phyloP scores from a whole-genome alignment of 2,113 vertebrate species.

The Esox niger region DNA sequence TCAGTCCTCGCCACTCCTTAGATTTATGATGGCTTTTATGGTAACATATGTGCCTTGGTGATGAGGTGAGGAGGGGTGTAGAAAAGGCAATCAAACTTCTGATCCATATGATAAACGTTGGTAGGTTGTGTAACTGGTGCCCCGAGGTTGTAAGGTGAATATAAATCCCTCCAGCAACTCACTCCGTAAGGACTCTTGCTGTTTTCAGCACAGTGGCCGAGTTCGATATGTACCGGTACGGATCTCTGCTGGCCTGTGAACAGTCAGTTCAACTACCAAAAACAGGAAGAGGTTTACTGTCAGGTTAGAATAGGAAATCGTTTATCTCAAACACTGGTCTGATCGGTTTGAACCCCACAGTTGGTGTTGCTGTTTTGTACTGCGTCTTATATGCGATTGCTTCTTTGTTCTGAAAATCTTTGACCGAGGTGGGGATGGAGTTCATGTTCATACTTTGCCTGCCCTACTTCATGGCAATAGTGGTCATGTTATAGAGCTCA shows the following conservation, averaged over 20 bases:
- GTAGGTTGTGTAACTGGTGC: conserved; percentile 40
- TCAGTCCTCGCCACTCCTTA: not conserved
- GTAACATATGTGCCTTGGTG: not conserved
- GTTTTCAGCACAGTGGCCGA: not conserved
- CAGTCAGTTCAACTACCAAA: not conserved
- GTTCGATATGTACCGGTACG: conserved; percentile 10
- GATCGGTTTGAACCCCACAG: too few species aligned
- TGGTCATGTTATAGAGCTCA: too few species aligned
- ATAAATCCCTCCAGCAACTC: not conserved
- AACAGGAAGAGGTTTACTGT: not conserved
- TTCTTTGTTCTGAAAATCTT: too few species aligned
- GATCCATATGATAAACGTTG: conserved; percentile 17
- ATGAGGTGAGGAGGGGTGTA: not conserved
- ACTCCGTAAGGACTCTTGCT: not conserved
- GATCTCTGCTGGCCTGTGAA: not conserved
- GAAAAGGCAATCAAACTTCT: conserved; percentile 3
- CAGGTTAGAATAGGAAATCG: not conserved
- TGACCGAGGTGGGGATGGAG: too few species aligned
- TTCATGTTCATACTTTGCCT: too few species aligned
- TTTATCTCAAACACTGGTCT: too few species aligned
- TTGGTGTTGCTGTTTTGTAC: too few species aligned
- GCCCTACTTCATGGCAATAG: too few species aligned
- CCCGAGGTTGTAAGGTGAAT: conserved; percentile 4
- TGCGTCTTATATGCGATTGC: too few species aligned
- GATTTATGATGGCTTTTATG: not conserved